Conservation (phyloP, 2,888 invertebrate species). For the Luperina testacea region DNA sequence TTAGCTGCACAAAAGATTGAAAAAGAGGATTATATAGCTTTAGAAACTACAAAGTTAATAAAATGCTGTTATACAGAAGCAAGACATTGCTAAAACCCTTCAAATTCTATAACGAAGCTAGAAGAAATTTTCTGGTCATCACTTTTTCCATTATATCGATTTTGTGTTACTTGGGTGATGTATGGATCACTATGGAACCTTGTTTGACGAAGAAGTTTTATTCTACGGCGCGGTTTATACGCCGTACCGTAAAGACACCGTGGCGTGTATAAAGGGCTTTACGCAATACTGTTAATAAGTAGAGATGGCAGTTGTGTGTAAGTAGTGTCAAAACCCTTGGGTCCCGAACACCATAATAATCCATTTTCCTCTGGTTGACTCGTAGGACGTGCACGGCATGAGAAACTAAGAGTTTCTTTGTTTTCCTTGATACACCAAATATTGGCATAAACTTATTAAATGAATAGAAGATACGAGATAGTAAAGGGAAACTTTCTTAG, state of each 20-base stretch:
- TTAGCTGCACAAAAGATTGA: too few species aligned
- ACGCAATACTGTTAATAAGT: constrained; percentile 49
- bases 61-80: too few species aligned
- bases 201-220: neutral
- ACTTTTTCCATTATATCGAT: too few species aligned
- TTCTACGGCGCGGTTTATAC: neutral
- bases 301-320: constrained; percentile 27
- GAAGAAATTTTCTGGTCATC: too few species aligned
- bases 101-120: too few species aligned
- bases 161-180: too few species aligned
- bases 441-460: constrained; percentile 31
- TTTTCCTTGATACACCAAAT: constrained; percentile 51
- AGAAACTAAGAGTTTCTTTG: constrained; percentile 44
- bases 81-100: too few species aligned
- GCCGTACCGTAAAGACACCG: neutral
- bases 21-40: too few species aligned
- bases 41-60: too few species aligned
- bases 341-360: constrained; percentile 44
- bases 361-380: constrained; percentile 52
- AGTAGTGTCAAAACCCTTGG: constrained; percentile 54
- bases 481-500: neutral
- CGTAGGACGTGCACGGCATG: constrained; percentile 49
- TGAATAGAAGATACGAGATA: constrained; percentile 9
- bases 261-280: neutral
- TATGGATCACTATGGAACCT: neutral